Conservation (phyloP, 2,888 invertebrate genomes). For the Ophion slaviceki region DNA sequence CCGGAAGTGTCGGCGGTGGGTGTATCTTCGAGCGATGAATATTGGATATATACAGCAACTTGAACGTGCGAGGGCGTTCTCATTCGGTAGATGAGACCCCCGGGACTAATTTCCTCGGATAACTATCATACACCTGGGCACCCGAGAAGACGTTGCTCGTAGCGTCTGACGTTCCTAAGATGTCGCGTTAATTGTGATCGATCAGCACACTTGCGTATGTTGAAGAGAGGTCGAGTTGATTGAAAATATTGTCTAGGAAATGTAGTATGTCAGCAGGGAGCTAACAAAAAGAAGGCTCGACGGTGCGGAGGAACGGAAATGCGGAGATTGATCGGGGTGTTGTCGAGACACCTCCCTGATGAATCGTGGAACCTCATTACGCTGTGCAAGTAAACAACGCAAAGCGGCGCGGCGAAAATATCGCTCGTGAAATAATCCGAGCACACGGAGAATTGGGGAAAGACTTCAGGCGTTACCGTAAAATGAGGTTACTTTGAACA, state of each 20-base stretch:
- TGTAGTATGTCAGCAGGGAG: too few relatives aligned
- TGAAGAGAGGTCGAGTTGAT: too few relatives aligned
- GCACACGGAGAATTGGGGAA: too few relatives aligned
- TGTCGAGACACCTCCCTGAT: not conserved
- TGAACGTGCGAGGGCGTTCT: not conserved
- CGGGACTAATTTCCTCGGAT: constrained; percentile 13
- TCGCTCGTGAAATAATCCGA: not conserved
- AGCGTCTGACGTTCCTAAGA: not conserved
- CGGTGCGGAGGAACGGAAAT: not conserved
- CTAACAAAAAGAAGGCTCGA: not conserved
- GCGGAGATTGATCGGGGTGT: not conserved
- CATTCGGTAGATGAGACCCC: not conserved
- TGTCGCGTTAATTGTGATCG: not conserved
- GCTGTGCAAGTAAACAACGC: too few relatives aligned
- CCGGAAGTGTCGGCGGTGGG: not conserved
- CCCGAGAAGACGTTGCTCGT: not conserved
- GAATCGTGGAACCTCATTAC: constrained; percentile 40
- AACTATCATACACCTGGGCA: constrained; percentile 7
- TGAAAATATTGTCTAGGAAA: too few relatives aligned
- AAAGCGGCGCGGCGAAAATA: constrained; percentile 17
- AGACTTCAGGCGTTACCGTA: too few relatives aligned
- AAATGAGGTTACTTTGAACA: too few relatives aligned
- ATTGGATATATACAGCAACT: not conserved
- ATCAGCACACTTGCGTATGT: too few relatives aligned
- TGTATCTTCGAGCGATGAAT: constrained; percentile 5